phyloP scores from a whole-genome alignment of 2,888 invertebrate genomes.

The Rutpela maculata region DNA sequence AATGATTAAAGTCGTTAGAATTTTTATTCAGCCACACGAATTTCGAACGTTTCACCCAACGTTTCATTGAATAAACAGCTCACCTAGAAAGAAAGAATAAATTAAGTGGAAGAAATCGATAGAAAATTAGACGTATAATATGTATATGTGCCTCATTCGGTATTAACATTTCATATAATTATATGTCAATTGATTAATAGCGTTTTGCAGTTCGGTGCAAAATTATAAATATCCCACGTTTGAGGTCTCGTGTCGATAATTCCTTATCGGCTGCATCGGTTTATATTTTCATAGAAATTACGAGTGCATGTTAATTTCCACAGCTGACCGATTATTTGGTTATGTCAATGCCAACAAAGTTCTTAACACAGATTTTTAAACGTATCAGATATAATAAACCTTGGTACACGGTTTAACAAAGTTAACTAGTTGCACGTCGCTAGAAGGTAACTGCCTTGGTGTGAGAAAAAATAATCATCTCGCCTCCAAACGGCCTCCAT shows the following conservation, averaged over 20 bases:
- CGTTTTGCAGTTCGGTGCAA: constrained; percentile 44
- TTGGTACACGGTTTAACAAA: background rate
- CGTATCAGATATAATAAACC: constrained; percentile 8
- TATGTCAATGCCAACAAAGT: constrained; percentile 55
- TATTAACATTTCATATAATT: constrained; percentile 22
- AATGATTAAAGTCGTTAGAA: background rate
- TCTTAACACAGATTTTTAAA: constrained; percentile 26
- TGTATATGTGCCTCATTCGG: constrained; percentile 12
- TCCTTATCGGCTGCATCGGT: constrained; percentile 53
- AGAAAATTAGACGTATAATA: constrained; percentile 26
- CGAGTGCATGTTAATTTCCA: constrained; percentile 55
- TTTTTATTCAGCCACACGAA: constrained; percentile 27
- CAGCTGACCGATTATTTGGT: constrained; percentile 55
- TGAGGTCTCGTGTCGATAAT: constrained; percentile 54
- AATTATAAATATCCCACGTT: constrained; percentile 53
- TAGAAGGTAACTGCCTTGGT: too few relatives aligned
- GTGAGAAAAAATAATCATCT: too few relatives aligned
- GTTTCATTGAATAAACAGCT: constrained; percentile 55
- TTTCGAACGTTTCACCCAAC: background rate
- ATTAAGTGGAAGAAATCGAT: constrained; percentile 59
- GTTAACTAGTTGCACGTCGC: background rate
- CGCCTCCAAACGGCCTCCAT: too few relatives aligned
- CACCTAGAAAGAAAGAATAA: constrained; percentile 61
- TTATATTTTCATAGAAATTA: constrained; percentile 57
- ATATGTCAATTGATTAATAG: constrained; percentile 38